Evolutionary conservation across 2,888 invertebrate species (phyloP).

Genomic region (Chloromyia formosa): DNA sequence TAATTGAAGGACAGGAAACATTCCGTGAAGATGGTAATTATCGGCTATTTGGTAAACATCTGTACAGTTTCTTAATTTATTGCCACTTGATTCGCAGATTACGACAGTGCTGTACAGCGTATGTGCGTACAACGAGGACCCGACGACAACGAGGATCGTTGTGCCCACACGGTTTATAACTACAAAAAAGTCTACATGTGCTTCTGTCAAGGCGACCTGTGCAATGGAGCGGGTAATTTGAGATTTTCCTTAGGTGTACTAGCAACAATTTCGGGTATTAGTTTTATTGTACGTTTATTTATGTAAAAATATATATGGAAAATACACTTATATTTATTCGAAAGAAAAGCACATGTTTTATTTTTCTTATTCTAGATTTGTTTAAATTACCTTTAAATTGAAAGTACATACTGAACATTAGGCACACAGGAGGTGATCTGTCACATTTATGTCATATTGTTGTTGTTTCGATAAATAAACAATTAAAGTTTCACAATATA

Average conservation of each 20-base stretch:
- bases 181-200: conserved; percentile 88
- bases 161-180: conserved; percentile 85
- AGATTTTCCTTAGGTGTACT: neutral
- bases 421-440: no score
- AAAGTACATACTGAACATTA: no score
- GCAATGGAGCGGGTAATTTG: conserved; percentile 67
- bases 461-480: no score
- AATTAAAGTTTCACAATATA: no score
- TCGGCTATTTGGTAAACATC: no score
- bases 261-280: neutral
- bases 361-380: no score
- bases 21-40: conserved; percentile 83
- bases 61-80: no score
- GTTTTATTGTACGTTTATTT: conserved; percentile 17
- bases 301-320: neutral
- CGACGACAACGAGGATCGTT: conserved; percentile 87
- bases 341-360: no score
- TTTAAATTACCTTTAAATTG: neutral
- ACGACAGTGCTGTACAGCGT: conserved; percentile 86
- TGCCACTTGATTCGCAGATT: conserved; percentile 69
- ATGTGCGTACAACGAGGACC: conserved; percentile 88
- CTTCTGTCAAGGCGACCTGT: conserved; percentile 89
- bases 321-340: conserved; percentile 6
- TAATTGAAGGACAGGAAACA: conserved; percentile 81
- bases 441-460: no score